Evolutionary conservation across 2,113 vertebrate species (phyloP), one percentile per base, ranked within the genome.

Genomic region (Strix uralensis): DNA sequence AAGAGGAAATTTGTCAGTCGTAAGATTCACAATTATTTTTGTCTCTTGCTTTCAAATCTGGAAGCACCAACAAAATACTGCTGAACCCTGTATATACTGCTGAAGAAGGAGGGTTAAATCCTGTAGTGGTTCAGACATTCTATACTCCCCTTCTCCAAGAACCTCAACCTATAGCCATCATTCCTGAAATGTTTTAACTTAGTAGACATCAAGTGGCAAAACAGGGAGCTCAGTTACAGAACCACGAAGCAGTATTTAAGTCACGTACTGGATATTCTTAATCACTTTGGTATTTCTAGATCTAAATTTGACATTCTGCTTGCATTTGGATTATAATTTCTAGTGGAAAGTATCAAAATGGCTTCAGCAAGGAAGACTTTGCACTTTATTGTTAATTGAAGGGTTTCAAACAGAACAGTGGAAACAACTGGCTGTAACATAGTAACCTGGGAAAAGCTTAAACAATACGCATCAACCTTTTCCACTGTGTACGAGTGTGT

Each of bases 401-500:
- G 55, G 57, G 47, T 65, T 81, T 93, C 47, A 73, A 32, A 78
- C 19, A 46, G 62, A 79, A n/a, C 21, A 52, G 27, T 30, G 63
- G 44, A 63, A 82, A 36, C 21, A 34, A 30, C 4, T 22, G 30
- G 55, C n/a, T 91, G 19, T 52, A 55, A 52, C 27, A 5, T 7
- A 13, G 23, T 40, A 36, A 30, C 14, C 10, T 0, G 5, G 67
- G 29, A 57, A 19, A 61, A 67, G 27, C 36, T 77, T 2, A 25
- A 30, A 29, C 47, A 44, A 15, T 2, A 2, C 6, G 15, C 3
- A 32, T 26, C 71, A 88, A 21, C 70, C 62, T 72, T 61, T 36
- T 16, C 58, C 62, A 16, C 18, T 5, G 17, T 1, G 1, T 8
- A 27, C 11, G 6, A 57, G 54, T 3, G 3, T 17, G 49, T 30